These are phyloP conservation scores for Bembecia ichneumoniformis DNA, from an alignment of 2,888 invertebrate species.

Conservation along the genomic window DNA sequence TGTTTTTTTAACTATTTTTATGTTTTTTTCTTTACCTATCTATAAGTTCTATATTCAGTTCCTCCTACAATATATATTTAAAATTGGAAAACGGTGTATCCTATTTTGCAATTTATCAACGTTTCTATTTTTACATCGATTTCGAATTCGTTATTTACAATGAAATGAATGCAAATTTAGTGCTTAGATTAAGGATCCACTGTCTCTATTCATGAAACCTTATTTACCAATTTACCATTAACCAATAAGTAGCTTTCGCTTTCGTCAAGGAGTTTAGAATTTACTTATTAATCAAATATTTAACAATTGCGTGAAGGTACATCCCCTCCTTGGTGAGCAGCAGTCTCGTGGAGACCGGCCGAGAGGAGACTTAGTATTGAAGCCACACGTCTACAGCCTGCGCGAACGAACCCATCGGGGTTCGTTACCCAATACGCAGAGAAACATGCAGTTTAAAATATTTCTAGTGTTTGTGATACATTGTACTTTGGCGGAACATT, in stretches of 20 bases:
- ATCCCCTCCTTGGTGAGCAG: conserved; percentile 43
- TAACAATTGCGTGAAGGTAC: conserved; percentile 48
- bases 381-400: conserved; percentile 42
- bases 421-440: conserved; percentile 11
- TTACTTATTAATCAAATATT: conserved; percentile 61
- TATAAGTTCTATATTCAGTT: no score
- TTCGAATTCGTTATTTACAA: no score
- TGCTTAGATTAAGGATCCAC: no score
- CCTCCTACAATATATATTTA: no score
- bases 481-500: conserved; percentile 44
- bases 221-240: background rate
- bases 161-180: no score
- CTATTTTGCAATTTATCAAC: no score
- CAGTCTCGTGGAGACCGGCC: conserved; percentile 29
- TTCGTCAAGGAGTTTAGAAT: conserved; percentile 15
- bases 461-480: conserved; percentile 56
- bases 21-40: no score
- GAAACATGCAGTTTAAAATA: conserved; percentile 54
- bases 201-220: no score
- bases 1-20: no score
- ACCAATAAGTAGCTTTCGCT: background rate
- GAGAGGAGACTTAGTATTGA: conserved; percentile 44
- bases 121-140: no score
- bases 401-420: conserved; percentile 29
- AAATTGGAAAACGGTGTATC: no score